phyloP scores from a whole-genome alignment of 2,113 vertebrate genomes.

The Morone saxatilis region DNA sequence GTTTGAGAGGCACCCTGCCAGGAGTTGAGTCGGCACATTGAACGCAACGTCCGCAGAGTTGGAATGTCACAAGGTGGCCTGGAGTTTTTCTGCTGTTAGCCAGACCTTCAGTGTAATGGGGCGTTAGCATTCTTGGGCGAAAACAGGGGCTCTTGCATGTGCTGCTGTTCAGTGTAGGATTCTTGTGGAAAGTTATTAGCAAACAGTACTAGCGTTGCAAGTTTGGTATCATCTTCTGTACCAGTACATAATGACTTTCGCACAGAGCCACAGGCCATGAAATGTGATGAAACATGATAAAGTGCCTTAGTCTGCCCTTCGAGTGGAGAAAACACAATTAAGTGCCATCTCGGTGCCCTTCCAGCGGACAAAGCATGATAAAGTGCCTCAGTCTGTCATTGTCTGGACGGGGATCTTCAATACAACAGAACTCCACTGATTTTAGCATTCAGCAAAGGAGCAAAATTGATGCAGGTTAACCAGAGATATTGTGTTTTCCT shows the following conservation, averaged over 20 bases:
- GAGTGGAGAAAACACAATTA: too few species aligned
- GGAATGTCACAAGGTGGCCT: conserved; percentile 12
- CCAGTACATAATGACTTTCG: too few species aligned
- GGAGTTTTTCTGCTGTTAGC: conserved; percentile 31
- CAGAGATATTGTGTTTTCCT: background rate
- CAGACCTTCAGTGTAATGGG: background rate
- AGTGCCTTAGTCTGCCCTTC: too few species aligned
- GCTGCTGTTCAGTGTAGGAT: background rate
- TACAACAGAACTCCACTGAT: too few species aligned
- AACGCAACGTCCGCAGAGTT: background rate
- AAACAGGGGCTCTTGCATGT: background rate
- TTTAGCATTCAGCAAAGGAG: background rate
- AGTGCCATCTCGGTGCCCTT: too few species aligned
- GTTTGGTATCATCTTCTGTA: background rate
- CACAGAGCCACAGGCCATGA: background rate
- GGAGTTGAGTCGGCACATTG: conserved; percentile 33
- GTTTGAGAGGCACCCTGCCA: conserved; percentile 56
- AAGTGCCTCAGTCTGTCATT: too few species aligned
- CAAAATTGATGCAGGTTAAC: background rate
- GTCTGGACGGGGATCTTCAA: too few species aligned
- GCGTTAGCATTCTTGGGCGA: background rate
- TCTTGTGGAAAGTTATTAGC: background rate
- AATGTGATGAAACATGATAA: too few species aligned
- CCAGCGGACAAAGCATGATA: too few species aligned
- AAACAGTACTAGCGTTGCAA: background rate